These are phyloP conservation scores for Luperina nickerlii DNA, from an alignment of 2,888 invertebrate species.

Conservation along the genomic window DNA sequence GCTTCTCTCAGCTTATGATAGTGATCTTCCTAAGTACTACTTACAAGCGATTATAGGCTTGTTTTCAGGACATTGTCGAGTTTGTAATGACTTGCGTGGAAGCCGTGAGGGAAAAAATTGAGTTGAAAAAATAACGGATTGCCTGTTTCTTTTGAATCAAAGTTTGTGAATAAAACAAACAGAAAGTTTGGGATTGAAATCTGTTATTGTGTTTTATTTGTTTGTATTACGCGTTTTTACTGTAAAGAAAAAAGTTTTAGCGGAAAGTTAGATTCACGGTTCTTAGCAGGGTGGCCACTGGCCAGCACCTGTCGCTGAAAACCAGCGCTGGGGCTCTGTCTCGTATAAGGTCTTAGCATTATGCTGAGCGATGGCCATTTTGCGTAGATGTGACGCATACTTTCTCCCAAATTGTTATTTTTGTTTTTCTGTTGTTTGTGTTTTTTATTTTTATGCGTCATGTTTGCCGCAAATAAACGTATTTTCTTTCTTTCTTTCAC, in stretches of 20 bases:
- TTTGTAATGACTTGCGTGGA: constrained; percentile 27
- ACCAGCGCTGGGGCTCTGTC: too few relatives aligned
- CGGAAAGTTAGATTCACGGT: not conserved
- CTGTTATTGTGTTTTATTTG: constrained; percentile 27
- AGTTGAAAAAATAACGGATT: constrained; percentile 35
- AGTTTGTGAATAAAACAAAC: constrained; percentile 41
- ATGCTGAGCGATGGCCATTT: too few relatives aligned
- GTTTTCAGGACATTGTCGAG: constrained; percentile 26
- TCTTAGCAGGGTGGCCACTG: not conserved
- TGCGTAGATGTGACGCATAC: too few relatives aligned
- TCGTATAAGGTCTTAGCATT: too few relatives aligned
- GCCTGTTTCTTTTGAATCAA: constrained; percentile 34
- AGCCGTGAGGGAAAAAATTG: constrained; percentile 22
- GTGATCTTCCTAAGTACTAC: constrained; percentile 33
- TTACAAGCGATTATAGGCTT: constrained; percentile 33
- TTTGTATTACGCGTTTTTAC: not conserved
- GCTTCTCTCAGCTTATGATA: constrained; percentile 45
- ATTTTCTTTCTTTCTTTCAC: too few relatives aligned
- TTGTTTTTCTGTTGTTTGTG: too few relatives aligned
- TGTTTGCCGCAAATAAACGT: too few relatives aligned
- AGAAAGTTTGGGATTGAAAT: constrained; percentile 30
- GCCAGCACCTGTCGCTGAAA: not conserved
- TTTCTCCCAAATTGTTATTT: too few relatives aligned
- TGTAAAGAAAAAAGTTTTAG: not conserved
- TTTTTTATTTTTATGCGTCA: too few relatives aligned